Evolutionary conservation across 2,797 vertebrate species (phyloP).

Genomic region (Morus bassanus): DNA sequence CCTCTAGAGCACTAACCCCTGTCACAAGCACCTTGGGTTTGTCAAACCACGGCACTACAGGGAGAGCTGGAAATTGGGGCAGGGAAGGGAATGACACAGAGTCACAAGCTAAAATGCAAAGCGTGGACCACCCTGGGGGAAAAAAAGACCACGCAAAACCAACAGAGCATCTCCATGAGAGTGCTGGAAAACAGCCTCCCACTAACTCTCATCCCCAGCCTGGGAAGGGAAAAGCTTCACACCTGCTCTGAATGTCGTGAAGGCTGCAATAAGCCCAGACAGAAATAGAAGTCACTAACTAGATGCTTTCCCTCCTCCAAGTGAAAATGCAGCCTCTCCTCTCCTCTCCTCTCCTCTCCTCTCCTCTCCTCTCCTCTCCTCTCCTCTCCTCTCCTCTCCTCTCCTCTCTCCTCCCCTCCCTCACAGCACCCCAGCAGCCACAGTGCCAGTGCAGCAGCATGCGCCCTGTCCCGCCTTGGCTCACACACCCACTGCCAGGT

Average conservation of each 20-base stretch:
- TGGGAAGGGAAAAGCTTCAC: constrained; percentile 41
- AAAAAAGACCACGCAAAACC: neutral
- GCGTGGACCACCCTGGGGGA: neutral
- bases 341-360: neutral
- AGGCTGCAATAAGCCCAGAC: constrained; percentile 28
- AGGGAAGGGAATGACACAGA: constrained; percentile 20
- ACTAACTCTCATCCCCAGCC: neutral
- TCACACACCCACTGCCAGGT: rapidly evolving
- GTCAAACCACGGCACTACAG: neutral
- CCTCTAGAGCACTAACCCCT: neutral
- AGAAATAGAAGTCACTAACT: constrained; percentile 51
- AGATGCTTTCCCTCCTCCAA: constrained; percentile 30
- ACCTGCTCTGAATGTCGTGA: constrained; percentile 24
- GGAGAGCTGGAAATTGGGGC: neutral
- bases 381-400: neutral
- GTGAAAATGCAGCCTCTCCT: neutral
- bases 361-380: neutral
- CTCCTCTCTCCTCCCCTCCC: neutral
- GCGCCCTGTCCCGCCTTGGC: neutral
- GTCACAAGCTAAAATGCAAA: constrained; percentile 32
- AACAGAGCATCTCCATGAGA: neutral
- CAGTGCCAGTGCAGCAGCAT: neutral
- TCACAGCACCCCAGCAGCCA: neutral
- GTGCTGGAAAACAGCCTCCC: constrained; percentile 43
- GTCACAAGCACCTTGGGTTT: neutral